Base-by-base conservation (phyloP, 2,113 vertebrate species). In the Ariopsis seemanni region DNA sequence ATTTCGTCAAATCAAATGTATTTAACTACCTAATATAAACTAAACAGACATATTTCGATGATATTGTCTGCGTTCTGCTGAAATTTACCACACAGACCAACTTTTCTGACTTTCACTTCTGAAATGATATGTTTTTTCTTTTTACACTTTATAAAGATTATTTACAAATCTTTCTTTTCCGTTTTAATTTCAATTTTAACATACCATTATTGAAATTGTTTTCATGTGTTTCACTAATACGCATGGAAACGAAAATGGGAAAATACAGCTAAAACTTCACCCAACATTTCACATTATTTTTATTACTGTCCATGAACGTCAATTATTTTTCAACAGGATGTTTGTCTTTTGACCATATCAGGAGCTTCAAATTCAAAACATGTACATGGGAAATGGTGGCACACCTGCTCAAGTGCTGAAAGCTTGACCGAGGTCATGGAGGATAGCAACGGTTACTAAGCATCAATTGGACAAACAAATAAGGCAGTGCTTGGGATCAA, bases 341-440 rank as follows among this genome's bases (percentile, higher is more conserved):
- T 75, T 20, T 52, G 20, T 52, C 48, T 75, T 48, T 75, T 25
- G 20, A 50, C 10, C 74, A n/a, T 80, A 58, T 81, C 27, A 42
- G 79, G 8, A 34, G 30, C 30, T 62, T 82, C 58, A 27, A 52
- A 77, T 55, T 27, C 1, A 78, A 78, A 55, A 53, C 27, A 27
- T 17, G 25, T n/a, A 25, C 2, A 25, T 82, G 57, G 14, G 30
- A 82, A 82, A 48, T 42, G 10, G 79, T 62, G 30, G 20, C 79
- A 62, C 79, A 82, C 30, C 79, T 82, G 79, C 57, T 82, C 27
- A 82, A 48, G 17, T 62, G 57, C 79, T 62, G 57, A 82, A 82
- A 82, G 79, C 30, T 82, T 82, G 57, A 22, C 58, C 34, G 79
- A 82, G 79, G 79, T 62, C 79, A 82, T 25, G 1, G 27, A 4